Evolutionary conservation across 1,140 invertebrate species (phyloP), one percentile per base, ranked within the genome.

Genomic region (Drosophila insularis): DNA sequence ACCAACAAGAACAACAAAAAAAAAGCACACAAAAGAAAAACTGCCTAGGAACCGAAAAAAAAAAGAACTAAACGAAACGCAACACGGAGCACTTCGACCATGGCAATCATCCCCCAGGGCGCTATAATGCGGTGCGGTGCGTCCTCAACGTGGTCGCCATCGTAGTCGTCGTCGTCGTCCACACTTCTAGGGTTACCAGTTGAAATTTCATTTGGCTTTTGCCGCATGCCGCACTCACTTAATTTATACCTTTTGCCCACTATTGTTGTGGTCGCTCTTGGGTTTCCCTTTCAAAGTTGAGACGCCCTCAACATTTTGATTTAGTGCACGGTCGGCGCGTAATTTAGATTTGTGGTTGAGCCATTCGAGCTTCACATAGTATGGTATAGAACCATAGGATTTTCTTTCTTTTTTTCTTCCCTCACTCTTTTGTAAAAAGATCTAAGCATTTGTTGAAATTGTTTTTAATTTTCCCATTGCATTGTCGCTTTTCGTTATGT

Each of bases 291-390:
- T 76, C 75, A 70, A 81, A 59, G 70, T 55, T 50, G 39, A 55
- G 55, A 61, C 31, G 23, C 14, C 50, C 17, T 31, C 21, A 27
- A 68, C 80, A 69, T 76, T 86, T 78, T 87, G 82, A 87, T 87
- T 87, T 89, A 87, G 79, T 82, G 82, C 80, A 71, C 58, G 59
- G 75, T 77, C 50, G 76, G 68, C 31, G 84, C 35, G 84, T 87
- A 87, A 89, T 89, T 87, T 89, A 89, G 84, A 87, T 87, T 87
- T 87, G 84, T 89, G 84, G 84, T 89, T 63, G 55, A 35, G 72
- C 79, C 73, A 71, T 74, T 70, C 53, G 53, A 69, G 69, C 68
- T 50, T 56, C 61, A 71, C 67, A 46, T 56, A 13, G 35, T 37
- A n/a, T 6, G 6, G 27, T 5, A 37, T 10, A 56, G 43, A 76